Conservation (phyloP, 2,888 invertebrate genomes). For the Mamestra brassicae region DNA sequence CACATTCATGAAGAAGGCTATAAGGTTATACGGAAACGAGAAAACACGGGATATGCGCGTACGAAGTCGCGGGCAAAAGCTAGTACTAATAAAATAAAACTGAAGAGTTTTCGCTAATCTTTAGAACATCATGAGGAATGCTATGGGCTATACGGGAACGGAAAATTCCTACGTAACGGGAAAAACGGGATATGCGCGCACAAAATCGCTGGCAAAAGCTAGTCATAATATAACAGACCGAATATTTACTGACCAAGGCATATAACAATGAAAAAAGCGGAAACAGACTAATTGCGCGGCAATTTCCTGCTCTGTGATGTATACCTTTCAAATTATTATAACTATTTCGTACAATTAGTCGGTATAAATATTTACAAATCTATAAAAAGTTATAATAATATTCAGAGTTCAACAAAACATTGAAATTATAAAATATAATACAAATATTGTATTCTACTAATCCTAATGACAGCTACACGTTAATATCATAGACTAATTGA, state of each 20-base stretch:
- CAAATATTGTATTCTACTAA: constrained; percentile 41
- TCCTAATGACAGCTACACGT: constrained; percentile 35
- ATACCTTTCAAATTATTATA: constrained; percentile 32
- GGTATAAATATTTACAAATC: constrained; percentile 40
- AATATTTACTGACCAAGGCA: not conserved
- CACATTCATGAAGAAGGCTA: no score
- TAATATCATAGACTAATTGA: constrained; percentile 10
- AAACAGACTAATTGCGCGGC: not conserved
- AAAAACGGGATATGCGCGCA: no score
- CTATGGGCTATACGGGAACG: no score
- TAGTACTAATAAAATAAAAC: no score
- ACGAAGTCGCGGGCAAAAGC: no score
- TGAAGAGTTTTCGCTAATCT: no score
- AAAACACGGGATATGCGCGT: no score
- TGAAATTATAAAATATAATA: constrained; percentile 40
- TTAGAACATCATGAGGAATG: no score
- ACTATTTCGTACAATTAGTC: constrained; percentile 32
- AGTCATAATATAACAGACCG: not conserved
- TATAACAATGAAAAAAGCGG: not conserved
- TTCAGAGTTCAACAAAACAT: constrained; percentile 42
- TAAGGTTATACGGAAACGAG: no score
- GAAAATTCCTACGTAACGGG: no score
- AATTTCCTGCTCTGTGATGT: not conserved
- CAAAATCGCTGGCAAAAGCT: no score
- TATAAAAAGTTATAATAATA: constrained; percentile 33